phyloP scores from a whole-genome alignment of 1,140 invertebrate species.

The Diachasma alloeum region DNA sequence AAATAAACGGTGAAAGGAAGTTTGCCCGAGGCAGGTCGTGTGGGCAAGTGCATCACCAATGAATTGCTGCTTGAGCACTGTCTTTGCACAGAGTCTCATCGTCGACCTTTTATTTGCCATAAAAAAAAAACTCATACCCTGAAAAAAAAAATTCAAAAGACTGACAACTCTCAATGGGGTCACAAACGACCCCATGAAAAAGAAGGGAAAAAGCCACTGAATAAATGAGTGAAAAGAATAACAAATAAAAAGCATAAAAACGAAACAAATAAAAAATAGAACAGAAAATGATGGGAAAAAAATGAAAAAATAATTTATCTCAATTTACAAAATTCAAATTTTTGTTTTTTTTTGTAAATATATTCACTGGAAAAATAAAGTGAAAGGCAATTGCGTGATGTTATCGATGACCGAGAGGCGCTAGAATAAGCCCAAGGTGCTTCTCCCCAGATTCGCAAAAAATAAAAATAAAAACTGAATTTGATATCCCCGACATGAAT shows the following conservation, averaged over 20 bases:
- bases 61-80: neutral
- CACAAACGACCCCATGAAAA: too few relatives aligned
- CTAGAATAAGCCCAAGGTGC: neutral
- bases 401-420: neutral
- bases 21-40: neutral
- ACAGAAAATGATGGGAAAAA: too few relatives aligned
- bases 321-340: too few relatives aligned
- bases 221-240: too few relatives aligned
- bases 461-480: neutral
- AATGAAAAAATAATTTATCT: too few relatives aligned
- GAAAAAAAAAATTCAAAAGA: too few relatives aligned
- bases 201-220: too few relatives aligned
- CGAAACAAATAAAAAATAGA: too few relatives aligned
- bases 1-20: neutral
- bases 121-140: neutral
- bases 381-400: neutral
- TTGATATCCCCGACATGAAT: neutral
- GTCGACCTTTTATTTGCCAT: neutral
- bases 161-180: too few relatives aligned
- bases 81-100: neutral
- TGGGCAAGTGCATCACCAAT: conserved; percentile 10
- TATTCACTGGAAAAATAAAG: neutral
- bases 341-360: neutral
- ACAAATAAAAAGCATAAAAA: too few relatives aligned
- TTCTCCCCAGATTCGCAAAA: neutral